A percentile compares a stretch with the other conserved stretches of the same genome.
Conservation (phyloP, 2,797 vertebrate species). For the Setipinna tenuifilis region DNA sequence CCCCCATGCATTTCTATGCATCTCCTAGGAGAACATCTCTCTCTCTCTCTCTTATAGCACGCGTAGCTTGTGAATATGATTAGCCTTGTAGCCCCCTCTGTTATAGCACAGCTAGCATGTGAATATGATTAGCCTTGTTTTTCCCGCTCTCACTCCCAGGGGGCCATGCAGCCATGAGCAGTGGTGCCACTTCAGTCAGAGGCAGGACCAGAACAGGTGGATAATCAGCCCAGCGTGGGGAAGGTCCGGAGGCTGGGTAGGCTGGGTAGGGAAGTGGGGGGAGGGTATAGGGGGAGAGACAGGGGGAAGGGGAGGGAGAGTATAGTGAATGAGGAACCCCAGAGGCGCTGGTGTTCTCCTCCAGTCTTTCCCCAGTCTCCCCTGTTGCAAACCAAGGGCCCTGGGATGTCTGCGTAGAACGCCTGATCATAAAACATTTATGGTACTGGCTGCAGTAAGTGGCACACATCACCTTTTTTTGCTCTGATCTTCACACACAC, state of each 20-base stretch:
- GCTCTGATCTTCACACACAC: too few relatives aligned
- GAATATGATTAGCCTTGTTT: conserved; percentile 11
- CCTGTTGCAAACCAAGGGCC: neutral
- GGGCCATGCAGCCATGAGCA: neutral
- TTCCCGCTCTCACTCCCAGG: neutral
- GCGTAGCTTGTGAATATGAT: too few relatives aligned
- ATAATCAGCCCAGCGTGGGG: neutral
- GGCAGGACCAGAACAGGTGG: neutral
- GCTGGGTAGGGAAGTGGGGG: neutral
- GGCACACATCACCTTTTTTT: neutral
- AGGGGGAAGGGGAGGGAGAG: too few relatives aligned
- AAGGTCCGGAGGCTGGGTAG: neutral
- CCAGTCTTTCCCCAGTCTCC: neutral
- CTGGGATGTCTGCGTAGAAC: neutral
- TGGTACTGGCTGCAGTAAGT: neutral
- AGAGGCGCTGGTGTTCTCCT: neutral
- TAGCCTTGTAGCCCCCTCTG: too few relatives aligned
- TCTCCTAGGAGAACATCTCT: too few relatives aligned
- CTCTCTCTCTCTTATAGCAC: too few relatives aligned
- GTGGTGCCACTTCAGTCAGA: neutral
- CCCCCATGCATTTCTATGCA: too few relatives aligned
- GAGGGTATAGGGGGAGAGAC: neutral
- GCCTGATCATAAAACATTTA: conserved; percentile 21
- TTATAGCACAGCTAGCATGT: conserved; percentile 6
- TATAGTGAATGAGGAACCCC: conserved; percentile 1